A percentile compares a stretch with the other conserved stretches of the same genome.
These are phyloP conservation scores for Agrilus mali DNA, from an alignment of 2,888 invertebrate genomes.

Conservation along the genomic window DNA sequence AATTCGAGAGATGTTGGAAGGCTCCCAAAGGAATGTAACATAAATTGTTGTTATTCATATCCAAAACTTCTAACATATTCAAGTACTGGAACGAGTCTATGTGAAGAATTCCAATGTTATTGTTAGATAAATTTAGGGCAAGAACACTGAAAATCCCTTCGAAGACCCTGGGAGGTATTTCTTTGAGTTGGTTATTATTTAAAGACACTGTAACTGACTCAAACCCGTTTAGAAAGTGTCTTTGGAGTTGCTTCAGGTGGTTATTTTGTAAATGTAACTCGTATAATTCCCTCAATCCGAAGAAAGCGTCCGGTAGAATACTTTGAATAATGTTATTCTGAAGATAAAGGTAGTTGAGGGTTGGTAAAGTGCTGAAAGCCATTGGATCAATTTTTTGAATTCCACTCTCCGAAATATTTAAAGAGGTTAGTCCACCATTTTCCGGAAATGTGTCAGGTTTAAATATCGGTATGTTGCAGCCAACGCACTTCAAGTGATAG, in stretches of 20 bases:
- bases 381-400: slow-evolving; percentile 18
- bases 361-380: slow-evolving; percentile 22
- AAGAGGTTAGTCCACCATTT: slow-evolving; percentile 19
- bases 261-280: slow-evolving; percentile 26
- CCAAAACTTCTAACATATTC: slow-evolving; percentile 22
- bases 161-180: slow-evolving; percentile 21
- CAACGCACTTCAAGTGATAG: slow-evolving; percentile 21
- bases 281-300: slow-evolving; percentile 23
- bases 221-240: slow-evolving; percentile 22
- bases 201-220: slow-evolving; percentile 22
- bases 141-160: slow-evolving; percentile 21
- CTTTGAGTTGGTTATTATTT: slow-evolving; percentile 20
- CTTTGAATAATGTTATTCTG: slow-evolving; percentile 22
- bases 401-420: slow-evolving; percentile 23
- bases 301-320: slow-evolving; percentile 23
- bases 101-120: slow-evolving; percentile 21
- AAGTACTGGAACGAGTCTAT: slow-evolving; percentile 21
- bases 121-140: slow-evolving; percentile 24
- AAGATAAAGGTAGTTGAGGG: slow-evolving; percentile 20
- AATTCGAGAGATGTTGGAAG: slow-evolving; percentile 19
- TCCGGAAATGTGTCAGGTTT: slow-evolving; percentile 22
- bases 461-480: slow-evolving; percentile 23
- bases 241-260: slow-evolving; percentile 16
- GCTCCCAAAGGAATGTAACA: slow-evolving; percentile 26
- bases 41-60: slow-evolving; percentile 23